These are phyloP conservation scores for Zaprionus inermis DNA, from an alignment of 1,140 invertebrate genomes.

Conservation along the genomic window DNA sequence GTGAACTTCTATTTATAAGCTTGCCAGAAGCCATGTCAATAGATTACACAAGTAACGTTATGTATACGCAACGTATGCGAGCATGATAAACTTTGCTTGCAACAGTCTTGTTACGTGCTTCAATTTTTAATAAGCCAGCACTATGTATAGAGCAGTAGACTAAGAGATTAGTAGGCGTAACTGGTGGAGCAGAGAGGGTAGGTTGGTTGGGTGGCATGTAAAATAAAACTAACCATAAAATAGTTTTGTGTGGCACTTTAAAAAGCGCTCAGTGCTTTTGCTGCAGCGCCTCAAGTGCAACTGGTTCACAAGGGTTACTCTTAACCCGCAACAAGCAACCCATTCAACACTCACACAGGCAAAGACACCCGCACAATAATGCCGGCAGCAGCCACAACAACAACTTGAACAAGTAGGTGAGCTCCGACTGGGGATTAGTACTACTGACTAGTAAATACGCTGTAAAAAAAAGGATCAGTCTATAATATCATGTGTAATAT, in stretches of 20 bases:
- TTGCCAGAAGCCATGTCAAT: slow-evolving; percentile 13
- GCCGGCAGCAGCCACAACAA: slow-evolving; percentile 43
- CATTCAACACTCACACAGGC: slow-evolving; percentile 22
- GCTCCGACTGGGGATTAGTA: neutral
- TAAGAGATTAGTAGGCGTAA: slow-evolving; percentile 1
- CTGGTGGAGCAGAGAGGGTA: neutral
- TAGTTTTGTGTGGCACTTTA: slow-evolving; percentile 43
- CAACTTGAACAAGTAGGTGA: slow-evolving; percentile 19
- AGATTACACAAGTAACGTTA: slow-evolving; percentile 32
- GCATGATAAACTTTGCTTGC: slow-evolving; percentile 11
- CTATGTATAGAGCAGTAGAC: neutral
- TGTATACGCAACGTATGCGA: slow-evolving; percentile 35
- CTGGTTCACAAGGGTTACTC: slow-evolving; percentile 48
- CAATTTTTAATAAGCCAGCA: slow-evolving; percentile 44
- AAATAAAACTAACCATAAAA: slow-evolving; percentile 22
- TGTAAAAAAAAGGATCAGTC: neutral
- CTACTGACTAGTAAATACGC: slow-evolving; percentile 13
- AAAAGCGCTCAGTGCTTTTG: slow-evolving; percentile 36
- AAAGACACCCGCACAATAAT: slow-evolving; percentile 23
- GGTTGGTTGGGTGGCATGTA: neutral
- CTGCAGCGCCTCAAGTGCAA: slow-evolving; percentile 51
- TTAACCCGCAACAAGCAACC: slow-evolving; percentile 40
- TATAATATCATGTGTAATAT: too few relatives aligned
- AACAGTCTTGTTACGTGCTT: slow-evolving; percentile 40
- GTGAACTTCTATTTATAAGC: slow-evolving; percentile 29